A percentile compares a stretch with the other conserved stretches of the same genome.
Conservation (phyloP, 2,113 vertebrate genomes). For the Chrysochloris asiatica region DNA sequence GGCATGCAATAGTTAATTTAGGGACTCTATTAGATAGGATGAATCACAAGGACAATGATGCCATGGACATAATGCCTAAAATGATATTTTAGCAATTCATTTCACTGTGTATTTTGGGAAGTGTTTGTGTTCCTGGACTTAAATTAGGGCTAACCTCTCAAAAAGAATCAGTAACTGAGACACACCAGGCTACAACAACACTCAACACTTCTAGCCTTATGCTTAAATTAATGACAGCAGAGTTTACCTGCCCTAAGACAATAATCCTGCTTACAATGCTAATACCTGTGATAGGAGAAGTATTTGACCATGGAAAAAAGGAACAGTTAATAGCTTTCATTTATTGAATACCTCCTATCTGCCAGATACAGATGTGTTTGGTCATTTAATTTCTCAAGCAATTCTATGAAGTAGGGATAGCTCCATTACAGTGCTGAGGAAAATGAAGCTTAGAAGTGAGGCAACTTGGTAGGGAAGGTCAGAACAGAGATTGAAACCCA, state of each 20-base stretch:
- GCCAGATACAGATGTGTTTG: background rate
- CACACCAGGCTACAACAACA: background rate
- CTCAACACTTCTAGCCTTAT: background rate
- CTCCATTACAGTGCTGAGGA: background rate
- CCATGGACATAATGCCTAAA: background rate
- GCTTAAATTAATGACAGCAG: background rate
- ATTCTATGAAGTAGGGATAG: background rate
- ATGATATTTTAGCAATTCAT: background rate
- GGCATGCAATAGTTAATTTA: background rate
- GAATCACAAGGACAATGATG: background rate
- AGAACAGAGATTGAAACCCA: background rate
- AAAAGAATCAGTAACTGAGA: background rate
- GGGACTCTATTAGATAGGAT: background rate
- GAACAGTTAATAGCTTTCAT: background rate
- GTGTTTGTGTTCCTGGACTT: background rate
- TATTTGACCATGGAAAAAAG: background rate
- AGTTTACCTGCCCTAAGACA: background rate
- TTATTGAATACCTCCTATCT: background rate
- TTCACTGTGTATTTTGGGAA: background rate
- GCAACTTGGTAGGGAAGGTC: background rate
- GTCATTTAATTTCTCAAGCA: background rate
- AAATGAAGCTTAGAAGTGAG: background rate
- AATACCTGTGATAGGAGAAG: background rate
- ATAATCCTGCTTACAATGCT: background rate
- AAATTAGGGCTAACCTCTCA: background rate